Evolutionary conservation across 2,888 invertebrate species (phyloP), one percentile per base, ranked within the genome.

Genomic region (Mythimna vitellina): DNA sequence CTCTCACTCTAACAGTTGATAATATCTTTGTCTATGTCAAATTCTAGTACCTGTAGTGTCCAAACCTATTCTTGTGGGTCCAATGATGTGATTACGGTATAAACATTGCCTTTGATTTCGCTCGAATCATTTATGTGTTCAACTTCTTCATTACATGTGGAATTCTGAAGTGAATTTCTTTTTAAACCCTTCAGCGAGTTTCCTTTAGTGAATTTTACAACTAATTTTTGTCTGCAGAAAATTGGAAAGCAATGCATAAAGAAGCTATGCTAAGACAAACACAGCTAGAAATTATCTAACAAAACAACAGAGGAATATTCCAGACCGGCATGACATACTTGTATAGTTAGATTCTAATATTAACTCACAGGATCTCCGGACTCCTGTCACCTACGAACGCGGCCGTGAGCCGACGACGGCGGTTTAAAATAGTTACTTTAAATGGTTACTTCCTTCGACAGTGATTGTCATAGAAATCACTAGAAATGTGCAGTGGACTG

Each of bases 381-480:
- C 67, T 85, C 86, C 82, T 83, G 84, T 79, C 81, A 78, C 84
- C 84, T 85, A 85, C 82, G 77, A 77, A 62, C 65, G 73, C 78
- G 88, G 79, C 87, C 88, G 87, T 89, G 89, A 88, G 88, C 71
- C 69, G 57, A 73, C 82, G 87, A 74, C 72, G 88, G 78, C 86
- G 88, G 87, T 90, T 90, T 89, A 90, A 93, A 92, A 93, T 92
- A 92, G 92, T 90, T 80, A 80, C 80, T 84, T 89, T 91, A 93
- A 93, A 91, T 90, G 89, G 84, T 76, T 79, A 89, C 91, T 92
- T 93, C 93, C 93, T 92, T 76, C 73, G 74, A 54, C 78, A 56
- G 70, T 72, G 76, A 82, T 82, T 81, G 83, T 84, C 61, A 80
- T 74, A 81, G 77, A 76, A 83, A 80, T 78, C 63, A 60, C 63